These are phyloP conservation scores for Nylanderia fulva DNA, from an alignment of 1,140 invertebrate species.

Conservation along the genomic window DNA sequence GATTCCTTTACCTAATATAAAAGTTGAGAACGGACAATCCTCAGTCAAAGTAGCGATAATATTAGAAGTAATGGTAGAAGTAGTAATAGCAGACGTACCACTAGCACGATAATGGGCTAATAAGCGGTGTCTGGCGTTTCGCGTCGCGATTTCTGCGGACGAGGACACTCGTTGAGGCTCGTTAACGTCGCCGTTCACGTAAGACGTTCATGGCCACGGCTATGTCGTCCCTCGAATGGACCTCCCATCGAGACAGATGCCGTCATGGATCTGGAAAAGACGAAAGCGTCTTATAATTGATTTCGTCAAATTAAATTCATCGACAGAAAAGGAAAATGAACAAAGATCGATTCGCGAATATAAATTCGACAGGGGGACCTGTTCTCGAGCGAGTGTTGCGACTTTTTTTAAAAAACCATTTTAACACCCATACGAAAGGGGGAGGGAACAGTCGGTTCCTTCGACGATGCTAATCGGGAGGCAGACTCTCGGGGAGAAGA, in stretches of 20 bases:
- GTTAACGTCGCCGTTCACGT: slow-evolving; percentile 47
- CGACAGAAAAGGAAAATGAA: neutral
- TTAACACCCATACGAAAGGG: neutral
- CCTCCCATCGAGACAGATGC: neutral
- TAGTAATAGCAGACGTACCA: slow-evolving; percentile 41
- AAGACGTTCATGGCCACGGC: slow-evolving; percentile 46
- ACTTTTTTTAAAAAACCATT: too few species aligned
- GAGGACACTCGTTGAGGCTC: slow-evolving; percentile 56
- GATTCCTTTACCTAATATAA: neutral
- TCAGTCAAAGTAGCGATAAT: neutral
- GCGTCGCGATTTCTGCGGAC: slow-evolving; percentile 68
- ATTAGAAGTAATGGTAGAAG: slow-evolving; percentile 36
- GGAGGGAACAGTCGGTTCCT: slow-evolving; percentile 42
- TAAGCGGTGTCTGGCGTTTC: slow-evolving; percentile 66
- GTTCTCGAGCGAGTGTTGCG: neutral
- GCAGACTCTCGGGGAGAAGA: slow-evolving; percentile 55
- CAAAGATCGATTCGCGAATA: neutral
- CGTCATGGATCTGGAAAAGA: neutral
- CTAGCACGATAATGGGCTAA: slow-evolving; percentile 68
- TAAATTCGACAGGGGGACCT: neutral
- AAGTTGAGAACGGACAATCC: neutral
- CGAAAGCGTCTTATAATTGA: neutral
- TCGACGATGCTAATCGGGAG: slow-evolving; percentile 65
- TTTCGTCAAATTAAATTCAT: neutral
- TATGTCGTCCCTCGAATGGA: neutral